Evolutionary conservation across 37 sponge, comb jelly and placozoan species (phyloP), one percentile per base, ranked within the genome.

Genomic region (Mnemiopsis leidyi): DNA sequence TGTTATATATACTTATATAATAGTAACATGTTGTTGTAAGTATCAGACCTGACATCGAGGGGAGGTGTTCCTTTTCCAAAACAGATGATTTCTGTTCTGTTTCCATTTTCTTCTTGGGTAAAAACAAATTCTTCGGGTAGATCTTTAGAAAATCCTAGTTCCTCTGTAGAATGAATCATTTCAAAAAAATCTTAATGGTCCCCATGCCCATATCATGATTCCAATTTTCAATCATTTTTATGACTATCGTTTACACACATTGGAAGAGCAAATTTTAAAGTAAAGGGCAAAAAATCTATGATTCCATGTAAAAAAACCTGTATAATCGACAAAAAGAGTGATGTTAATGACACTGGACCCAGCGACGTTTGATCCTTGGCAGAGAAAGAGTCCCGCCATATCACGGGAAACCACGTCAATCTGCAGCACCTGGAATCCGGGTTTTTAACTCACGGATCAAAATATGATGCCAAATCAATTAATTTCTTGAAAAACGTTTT

Each of bases 361-460:
- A 5, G 90, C 90, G 2, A 85, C 61, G 61, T 85, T 85, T 1
- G 61, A 39, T n/a, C 90, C 90, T 23, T 36, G 36, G 39, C 90
- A 85, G 61, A 33, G 61, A 39, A 85, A 85, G 3, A 39, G 5
- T 0, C 90, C 90, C 24, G 61, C 23, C 48, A 85, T 38, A 29
- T 85, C 61, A 25, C 90, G 90, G 28, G 90, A 39, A 39, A 37
- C 90, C 1, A 3, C 23, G 21, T 36, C 7, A 13, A 85, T 85
- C 40, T 40, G 90, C n/a, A 85, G 90, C 16, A 85, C 90, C 90
- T 85, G 61, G 35, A 33, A 40, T 23, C 5, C 21, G 90, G 48
- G 24, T n/a, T n/a, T n/a, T n/a, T n/a, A n/a, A n/a, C n/a, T n/a
- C n/a, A n/a, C n/a, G n/a, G n/a, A n/a, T n/a, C n/a, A n/a, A n/a